Evolutionary conservation across 2,113 vertebrate species (phyloP).

Genomic region (Pachypanchax playfairii): DNA sequence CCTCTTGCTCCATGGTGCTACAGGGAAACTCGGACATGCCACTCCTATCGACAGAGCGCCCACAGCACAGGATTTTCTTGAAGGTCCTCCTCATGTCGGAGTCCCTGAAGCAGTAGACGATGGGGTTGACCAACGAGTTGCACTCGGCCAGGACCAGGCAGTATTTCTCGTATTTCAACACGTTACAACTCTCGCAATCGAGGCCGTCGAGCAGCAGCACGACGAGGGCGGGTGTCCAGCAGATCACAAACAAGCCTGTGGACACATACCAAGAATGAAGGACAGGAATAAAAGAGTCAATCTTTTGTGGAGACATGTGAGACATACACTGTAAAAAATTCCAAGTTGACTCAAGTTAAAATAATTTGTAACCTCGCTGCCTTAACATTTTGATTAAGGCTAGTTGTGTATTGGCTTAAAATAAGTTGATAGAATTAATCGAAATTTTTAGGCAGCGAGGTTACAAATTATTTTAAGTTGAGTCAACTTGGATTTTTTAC

Average conservation of each 20-base stretch:
- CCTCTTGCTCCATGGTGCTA: conserved; percentile 78
- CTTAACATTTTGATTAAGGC: too few species aligned
- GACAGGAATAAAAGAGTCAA: conserved; percentile 43
- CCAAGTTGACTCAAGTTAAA: too few species aligned
- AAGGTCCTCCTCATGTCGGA: conserved; percentile 79
- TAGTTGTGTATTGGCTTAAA: too few species aligned
- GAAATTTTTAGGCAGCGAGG: too few species aligned
- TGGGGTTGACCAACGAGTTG: conserved; percentile 80
- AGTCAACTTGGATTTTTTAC: too few species aligned
- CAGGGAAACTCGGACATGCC: conserved; percentile 57
- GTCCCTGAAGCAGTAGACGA: conserved; percentile 82
- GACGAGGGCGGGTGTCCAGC: conserved; percentile 89
- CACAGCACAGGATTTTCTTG: conserved; percentile 71
- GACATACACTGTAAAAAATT: too few species aligned
- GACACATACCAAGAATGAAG: too few species aligned
- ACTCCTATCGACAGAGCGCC: neutral
- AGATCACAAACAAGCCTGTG: conserved; percentile 81
- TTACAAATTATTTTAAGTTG: too few species aligned
- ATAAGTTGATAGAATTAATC: too few species aligned
- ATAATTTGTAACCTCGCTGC: too few species aligned
- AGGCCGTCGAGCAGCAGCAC: conserved; percentile 85
- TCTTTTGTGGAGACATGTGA: conserved; percentile 20
- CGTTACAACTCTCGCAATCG: neutral
- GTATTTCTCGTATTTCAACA: conserved; percentile 77
- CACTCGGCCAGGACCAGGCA: conserved; percentile 80